Percentiles rank a stretch among this genome's conserved stretches.
Conservation (phyloP, 2,113 vertebrate species). For the Diadophis punctatus region DNA sequence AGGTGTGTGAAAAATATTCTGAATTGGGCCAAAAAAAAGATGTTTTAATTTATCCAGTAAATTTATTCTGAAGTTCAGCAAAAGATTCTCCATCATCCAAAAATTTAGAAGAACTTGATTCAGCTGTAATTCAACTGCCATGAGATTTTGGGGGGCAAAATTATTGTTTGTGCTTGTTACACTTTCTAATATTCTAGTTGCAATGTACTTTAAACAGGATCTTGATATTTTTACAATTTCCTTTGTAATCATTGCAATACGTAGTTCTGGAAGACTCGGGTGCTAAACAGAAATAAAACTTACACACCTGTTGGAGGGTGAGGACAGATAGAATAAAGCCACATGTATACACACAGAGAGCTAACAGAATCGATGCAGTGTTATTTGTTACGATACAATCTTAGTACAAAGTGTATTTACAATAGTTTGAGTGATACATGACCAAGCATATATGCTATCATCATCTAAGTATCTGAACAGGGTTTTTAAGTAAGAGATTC, state of each 20-base stretch:
- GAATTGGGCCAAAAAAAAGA: not conserved
- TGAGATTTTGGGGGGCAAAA: not conserved
- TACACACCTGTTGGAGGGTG: not conserved
- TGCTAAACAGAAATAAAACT: not conserved
- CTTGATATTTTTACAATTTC: not conserved
- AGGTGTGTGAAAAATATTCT: not conserved
- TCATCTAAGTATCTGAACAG: not conserved
- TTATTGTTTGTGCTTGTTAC: not conserved
- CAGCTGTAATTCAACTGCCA: not conserved
- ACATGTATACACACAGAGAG: not conserved
- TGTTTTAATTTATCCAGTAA: not conserved
- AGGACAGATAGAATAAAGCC: not conserved
- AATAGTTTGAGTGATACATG: not conserved
- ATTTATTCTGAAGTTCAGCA: not conserved
- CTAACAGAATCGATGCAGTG: not conserved
- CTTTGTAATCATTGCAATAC: not conserved
- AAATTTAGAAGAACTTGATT: not conserved
- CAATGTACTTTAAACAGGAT: not conserved
- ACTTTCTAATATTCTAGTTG: not conserved
- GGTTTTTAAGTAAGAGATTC: not conserved
- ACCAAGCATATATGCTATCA: not conserved
- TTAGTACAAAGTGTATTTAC: not conserved
- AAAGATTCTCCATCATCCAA: not conserved
- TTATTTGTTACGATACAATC: not conserved
- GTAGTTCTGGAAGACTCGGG: not conserved